Conservation (phyloP, 1,140 invertebrate genomes). For the Drosophila elegans region DNA sequence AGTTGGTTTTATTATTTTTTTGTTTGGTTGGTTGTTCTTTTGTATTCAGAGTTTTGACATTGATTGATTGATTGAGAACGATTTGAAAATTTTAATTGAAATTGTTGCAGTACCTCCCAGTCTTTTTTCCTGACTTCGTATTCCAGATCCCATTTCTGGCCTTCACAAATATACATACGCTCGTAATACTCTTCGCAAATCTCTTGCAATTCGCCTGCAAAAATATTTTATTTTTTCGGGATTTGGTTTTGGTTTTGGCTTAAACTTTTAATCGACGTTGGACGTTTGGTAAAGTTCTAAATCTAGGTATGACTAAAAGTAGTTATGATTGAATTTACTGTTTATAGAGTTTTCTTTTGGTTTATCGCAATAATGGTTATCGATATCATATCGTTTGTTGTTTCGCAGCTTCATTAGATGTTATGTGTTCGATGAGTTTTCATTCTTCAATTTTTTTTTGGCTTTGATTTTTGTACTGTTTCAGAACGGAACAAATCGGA, state of each 20-base stretch:
- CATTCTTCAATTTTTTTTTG: slow-evolving; percentile 35
- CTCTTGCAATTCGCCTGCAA: slow-evolving; percentile 88
- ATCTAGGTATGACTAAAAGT: slow-evolving; percentile 44
- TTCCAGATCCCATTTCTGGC: slow-evolving; percentile 99
- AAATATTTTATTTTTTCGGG: slow-evolving; percentile 63
- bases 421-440: slow-evolving; percentile 78
- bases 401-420: slow-evolving; percentile 77
- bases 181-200: slow-evolving; percentile 98
- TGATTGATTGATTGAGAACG: slow-evolving; percentile 57
- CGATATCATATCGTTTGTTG: slow-evolving; percentile 51
- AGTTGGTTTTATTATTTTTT: slow-evolving; percentile 32
- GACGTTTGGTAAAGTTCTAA: slow-evolving; percentile 37
- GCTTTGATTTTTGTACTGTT: slow-evolving; percentile 40
- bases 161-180: slow-evolving; percentile 97
- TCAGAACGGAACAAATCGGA: slow-evolving; percentile 28
- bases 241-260: slow-evolving; percentile 44
- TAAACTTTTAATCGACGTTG: slow-evolving; percentile 26
- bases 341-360: slow-evolving; percentile 50
- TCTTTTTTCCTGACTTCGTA: slow-evolving; percentile 99
- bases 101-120: slow-evolving; percentile 94
- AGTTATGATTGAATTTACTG: slow-evolving; percentile 54
- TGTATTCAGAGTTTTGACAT: slow-evolving; percentile 65
- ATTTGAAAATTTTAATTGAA: slow-evolving; percentile 68
- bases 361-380: slow-evolving; percentile 57
- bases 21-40: slow-evolving; percentile 53